phyloP scores from a whole-genome alignment of 2,113 vertebrate genomes.

The Balaenoptera acutorostrata region DNA sequence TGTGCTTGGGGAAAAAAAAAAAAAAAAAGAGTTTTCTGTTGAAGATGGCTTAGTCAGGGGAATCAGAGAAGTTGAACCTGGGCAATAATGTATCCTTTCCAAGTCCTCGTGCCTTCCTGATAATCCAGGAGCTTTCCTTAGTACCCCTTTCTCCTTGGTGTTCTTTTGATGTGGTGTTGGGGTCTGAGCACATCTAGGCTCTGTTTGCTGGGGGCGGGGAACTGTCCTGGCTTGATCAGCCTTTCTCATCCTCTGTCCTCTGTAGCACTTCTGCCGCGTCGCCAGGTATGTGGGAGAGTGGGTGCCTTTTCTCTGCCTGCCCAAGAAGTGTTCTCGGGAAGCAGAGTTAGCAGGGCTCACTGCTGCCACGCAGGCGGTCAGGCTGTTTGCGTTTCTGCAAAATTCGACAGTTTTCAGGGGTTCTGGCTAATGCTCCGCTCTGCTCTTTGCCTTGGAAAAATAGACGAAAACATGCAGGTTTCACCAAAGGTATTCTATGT shows the following conservation, averaged over 20 bases:
- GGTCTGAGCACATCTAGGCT: background rate
- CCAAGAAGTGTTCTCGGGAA: background rate
- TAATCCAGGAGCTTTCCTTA: background rate
- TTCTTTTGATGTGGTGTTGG: background rate
- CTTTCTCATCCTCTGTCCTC: background rate
- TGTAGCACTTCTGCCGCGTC: background rate
- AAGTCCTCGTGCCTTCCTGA: background rate
- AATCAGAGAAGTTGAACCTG: background rate
- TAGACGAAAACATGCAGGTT: background rate
- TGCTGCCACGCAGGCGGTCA: background rate
- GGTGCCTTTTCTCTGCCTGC: background rate
- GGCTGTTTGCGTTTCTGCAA: background rate
- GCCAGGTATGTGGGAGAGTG: too few species aligned
- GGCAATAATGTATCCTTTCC: background rate
- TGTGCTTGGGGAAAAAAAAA: background rate
- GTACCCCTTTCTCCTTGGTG: background rate
- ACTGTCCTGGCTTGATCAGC: background rate
- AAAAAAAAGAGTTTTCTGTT: background rate
- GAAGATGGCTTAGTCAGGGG: background rate
- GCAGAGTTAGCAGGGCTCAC: background rate
- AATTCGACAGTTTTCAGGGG: background rate
- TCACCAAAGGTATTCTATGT: background rate
- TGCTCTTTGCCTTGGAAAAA: background rate
- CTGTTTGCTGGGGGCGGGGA: background rate
- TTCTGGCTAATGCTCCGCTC: background rate